phyloP scores from a whole-genome alignment of 2,797 vertebrate species.

The Crenuchus spilurus region DNA sequence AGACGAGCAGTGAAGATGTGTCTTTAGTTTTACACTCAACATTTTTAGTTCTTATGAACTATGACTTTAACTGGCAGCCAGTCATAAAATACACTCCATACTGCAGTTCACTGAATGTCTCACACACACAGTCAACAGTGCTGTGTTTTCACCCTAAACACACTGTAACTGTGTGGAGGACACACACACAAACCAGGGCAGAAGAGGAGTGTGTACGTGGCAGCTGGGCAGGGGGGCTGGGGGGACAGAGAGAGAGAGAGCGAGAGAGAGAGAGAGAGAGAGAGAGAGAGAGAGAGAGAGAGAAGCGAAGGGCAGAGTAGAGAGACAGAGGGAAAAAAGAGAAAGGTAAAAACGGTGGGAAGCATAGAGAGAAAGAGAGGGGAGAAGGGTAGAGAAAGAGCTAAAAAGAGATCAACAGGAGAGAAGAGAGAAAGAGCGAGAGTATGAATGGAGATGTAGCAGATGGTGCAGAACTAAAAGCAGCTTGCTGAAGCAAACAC shows the following conservation, averaged over 20 bases:
- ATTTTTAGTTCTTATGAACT: too few species aligned
- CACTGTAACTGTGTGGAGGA: constrained; percentile 7
- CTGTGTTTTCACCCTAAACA: constrained; percentile 32
- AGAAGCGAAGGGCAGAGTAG: too few species aligned
- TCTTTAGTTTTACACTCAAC: too few species aligned
- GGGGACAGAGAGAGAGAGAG: not conserved
- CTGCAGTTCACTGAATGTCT: constrained; percentile 8
- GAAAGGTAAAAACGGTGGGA: too few species aligned
- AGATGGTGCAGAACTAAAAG: constrained; percentile 73
- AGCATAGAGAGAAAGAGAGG: not conserved
- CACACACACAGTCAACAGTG: not conserved
- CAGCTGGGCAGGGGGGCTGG: constrained; percentile 33
- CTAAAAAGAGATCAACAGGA: not conserved
- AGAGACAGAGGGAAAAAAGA: not conserved
- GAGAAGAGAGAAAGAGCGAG: not conserved
- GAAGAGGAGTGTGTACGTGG: constrained; percentile 18
- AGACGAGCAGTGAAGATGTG: too few species aligned
- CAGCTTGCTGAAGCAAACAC: constrained; percentile 7
- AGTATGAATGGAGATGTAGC: constrained; percentile 65
- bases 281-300: not conserved
- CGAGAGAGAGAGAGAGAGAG: not conserved
- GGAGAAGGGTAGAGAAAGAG: not conserved
- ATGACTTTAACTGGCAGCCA: too few species aligned
- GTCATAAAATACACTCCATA: too few species aligned
- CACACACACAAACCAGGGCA: not conserved